These are phyloP conservation scores for Andricus quercusramuli DNA, from an alignment of 2,888 invertebrate genomes.

Conservation along the genomic window DNA sequence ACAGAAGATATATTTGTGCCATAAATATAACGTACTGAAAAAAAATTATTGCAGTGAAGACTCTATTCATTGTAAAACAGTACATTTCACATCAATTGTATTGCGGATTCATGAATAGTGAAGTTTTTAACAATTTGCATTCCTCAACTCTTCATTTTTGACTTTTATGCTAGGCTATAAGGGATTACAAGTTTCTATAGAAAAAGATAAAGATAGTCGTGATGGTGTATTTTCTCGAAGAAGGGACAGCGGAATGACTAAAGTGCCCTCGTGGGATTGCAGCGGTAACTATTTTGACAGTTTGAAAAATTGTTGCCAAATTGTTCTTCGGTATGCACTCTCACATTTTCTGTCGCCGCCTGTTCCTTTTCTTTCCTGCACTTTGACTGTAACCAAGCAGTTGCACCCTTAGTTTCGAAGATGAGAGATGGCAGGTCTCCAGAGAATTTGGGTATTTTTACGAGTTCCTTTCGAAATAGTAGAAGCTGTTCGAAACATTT, in stretches of 20 bases:
- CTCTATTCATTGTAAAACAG: not conserved
- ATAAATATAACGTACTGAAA: not conserved
- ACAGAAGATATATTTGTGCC: not conserved
- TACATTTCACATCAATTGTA: not conserved
- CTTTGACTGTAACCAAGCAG: slow-evolving; percentile 33
- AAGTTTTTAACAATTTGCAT: no score
- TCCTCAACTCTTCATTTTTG: not conserved
- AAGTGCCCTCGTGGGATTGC: slow-evolving; percentile 60
- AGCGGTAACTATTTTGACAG: slow-evolving; percentile 66
- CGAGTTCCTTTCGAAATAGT: slow-evolving; percentile 45
- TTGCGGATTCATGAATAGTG: no score
- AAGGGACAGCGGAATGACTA: slow-evolving; percentile 51
- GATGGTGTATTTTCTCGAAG: slow-evolving; percentile 20
- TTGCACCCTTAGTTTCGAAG: slow-evolving; percentile 55
- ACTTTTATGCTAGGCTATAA: not conserved
- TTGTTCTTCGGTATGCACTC: slow-evolving; percentile 60
- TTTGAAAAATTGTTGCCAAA: slow-evolving; percentile 70
- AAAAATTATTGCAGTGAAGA: not conserved
- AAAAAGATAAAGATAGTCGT: slow-evolving; percentile 40
- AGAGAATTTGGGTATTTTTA: slow-evolving; percentile 58
- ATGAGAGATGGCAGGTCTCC: slow-evolving; percentile 64
- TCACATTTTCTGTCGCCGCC: slow-evolving; percentile 38
- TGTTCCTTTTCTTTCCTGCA: slow-evolving; percentile 45
- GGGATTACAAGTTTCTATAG: slow-evolving; percentile 14
- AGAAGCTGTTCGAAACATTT: slow-evolving; percentile 35